Base-by-base conservation (phyloP, 1,140 invertebrate genomes). In the Drosophila tristis region DNA sequence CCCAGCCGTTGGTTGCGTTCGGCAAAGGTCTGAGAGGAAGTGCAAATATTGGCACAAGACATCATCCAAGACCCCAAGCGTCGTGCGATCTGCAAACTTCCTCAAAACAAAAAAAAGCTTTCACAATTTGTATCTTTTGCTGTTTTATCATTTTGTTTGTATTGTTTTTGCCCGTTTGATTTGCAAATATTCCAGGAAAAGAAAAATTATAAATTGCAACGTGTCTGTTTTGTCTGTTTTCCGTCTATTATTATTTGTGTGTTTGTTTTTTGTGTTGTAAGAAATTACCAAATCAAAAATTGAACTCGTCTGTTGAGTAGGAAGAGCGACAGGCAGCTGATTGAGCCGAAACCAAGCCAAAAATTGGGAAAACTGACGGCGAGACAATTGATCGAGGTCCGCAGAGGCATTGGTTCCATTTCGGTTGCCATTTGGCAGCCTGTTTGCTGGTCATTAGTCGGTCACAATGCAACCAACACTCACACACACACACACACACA, bases 11-110 rank as follows among this genome's bases (percentile, higher is more conserved):
- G 3, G 35, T 4, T 11, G 0, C 4, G 35, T 13, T 45, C 68
- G 72, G 55, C 73, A 74, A 74, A 75, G 60, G 72, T 75, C 74
- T 76, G 71, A 85, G 66, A 73, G 80, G 73, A 80, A 86, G 72
- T 74, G 68, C 64, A 86, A 86, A 86, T 86, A 68, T 87, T 86
- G 74, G 49, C 63, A 4, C 55, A 7, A 9, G 25, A 15, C 73
- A 20, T 70, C 62, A 60, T 48, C 31, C 35, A 39, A n/a, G n/a
- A 13, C 35, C 9, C 11, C 9, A 1, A 13, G 35, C 13, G 26
- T 45, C 42, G 50, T 43, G 48, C 58, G 29, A 67, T 67, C 48
- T 20, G 65, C 63, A 87, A 86, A 82, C 81, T 81, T 87, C 82
- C 82, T 76, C 64, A 23, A 73, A n/a, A 31, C 35, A 25, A 47